Evolutionary conservation across 1,140 invertebrate species (phyloP).

Genomic region (Meloidogyne floridensis): DNA sequence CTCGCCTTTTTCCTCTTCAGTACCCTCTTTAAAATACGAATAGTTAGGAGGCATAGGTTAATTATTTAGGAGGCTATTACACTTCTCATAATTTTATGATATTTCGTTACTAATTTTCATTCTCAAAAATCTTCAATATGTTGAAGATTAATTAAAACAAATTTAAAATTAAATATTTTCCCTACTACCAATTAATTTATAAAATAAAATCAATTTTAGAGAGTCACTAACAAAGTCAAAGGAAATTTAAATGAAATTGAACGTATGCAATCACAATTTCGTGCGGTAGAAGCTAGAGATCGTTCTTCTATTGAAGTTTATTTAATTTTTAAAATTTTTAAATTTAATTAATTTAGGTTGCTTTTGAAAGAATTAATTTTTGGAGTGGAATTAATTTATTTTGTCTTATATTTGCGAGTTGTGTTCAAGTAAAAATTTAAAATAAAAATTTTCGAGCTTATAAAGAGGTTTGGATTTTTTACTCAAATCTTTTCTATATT

Average conservation of each 20-base stretch:
- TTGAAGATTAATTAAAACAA: no score
- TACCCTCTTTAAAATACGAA: no score
- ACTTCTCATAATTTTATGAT: no score
- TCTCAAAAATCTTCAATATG: no score
- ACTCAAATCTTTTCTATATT: no score
- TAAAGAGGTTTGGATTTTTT: background rate
- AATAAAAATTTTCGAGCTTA: background rate
- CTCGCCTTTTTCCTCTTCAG: no score
- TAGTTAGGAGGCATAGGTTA: no score
- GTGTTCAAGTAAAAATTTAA: conserved; percentile 62
- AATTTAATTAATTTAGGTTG: conserved; percentile 14
- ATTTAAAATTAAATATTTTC: no score
- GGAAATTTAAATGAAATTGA: conserved; percentile 66
- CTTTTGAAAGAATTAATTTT: conserved; percentile 66
- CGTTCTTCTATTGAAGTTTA: conserved; percentile 62
- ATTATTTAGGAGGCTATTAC: no score
- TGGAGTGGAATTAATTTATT: conserved; percentile 66
- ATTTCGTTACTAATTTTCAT: no score
- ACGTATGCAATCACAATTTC: conserved; percentile 66
- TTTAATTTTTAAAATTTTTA: conserved; percentile 2
- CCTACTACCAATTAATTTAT: no score
- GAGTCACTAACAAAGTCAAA: conserved; percentile 66
- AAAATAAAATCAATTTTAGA: conserved; percentile 54
- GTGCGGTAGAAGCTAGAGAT: conserved; percentile 67
- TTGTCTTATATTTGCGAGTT: conserved; percentile 66